phyloP scores from a whole-genome alignment of 2,888 invertebrate species.

The Ennomos quercinarius region DNA sequence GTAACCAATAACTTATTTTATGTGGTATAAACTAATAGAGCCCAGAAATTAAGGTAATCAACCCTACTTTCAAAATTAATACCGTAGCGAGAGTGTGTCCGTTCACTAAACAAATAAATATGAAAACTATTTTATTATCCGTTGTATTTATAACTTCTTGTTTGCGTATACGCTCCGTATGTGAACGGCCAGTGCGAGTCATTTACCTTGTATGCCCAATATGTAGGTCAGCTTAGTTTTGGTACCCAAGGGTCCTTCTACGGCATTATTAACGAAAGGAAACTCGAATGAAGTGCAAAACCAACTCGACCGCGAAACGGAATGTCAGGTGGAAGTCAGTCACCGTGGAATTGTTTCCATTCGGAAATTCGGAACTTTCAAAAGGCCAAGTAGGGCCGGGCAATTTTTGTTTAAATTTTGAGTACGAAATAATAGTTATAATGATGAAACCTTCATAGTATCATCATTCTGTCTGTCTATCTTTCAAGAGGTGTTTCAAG shows the following conservation, averaged over 20 bases:
- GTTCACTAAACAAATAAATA: no score
- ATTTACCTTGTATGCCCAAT: constrained; percentile 41
- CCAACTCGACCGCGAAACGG: constrained; percentile 29
- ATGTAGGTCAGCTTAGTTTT: constrained; percentile 44
- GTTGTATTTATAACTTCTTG: constrained; percentile 8
- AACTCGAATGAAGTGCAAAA: constrained; percentile 35
- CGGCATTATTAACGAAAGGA: constrained; percentile 33
- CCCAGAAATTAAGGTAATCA: no score
- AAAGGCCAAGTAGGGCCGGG: no score
- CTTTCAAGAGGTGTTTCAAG: no score
- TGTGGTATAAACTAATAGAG: no score
- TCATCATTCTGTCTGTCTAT: no score
- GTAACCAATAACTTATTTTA: no score
- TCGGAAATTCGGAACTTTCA: background rate
- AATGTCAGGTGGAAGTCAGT: constrained; percentile 31
- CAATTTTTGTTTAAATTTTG: no score
- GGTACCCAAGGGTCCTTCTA: constrained; percentile 39
- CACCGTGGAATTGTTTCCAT: constrained; percentile 25
- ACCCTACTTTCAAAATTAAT: no score
- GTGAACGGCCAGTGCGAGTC: constrained; percentile 45
- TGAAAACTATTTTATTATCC: background rate
- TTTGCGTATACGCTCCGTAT: constrained; percentile 8
- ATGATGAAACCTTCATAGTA: no score
- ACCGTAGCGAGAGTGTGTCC: no score
- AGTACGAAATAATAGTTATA: no score